Evolutionary conservation across 2,888 invertebrate species (phyloP).

Genomic region (Darwinula stevensoni): DNA sequence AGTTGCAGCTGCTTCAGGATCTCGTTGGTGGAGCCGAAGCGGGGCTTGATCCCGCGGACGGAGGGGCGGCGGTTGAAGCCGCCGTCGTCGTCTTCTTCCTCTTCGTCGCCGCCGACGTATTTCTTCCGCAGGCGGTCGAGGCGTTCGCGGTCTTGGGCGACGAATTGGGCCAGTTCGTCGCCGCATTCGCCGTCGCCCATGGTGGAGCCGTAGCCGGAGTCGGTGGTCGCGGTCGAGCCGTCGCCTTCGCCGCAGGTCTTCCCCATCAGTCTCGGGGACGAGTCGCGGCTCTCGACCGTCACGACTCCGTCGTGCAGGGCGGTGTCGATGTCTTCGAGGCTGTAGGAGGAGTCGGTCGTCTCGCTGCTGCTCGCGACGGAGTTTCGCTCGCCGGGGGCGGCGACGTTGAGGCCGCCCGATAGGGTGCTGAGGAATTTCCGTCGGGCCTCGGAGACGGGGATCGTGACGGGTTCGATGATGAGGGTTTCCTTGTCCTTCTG

Average conservation of each 20-base stretch:
- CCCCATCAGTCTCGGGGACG: slow-evolving; percentile 16
- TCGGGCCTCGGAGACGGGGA: slow-evolving; percentile 10
- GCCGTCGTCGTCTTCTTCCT: slow-evolving; percentile 41
- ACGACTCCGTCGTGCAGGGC: slow-evolving; percentile 25
- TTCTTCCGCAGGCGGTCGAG: slow-evolving; percentile 53
- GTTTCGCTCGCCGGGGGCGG: neutral
- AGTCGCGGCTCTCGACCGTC: slow-evolving; percentile 18
- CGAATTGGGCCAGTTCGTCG: slow-evolving; percentile 48
- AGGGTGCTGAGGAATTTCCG: slow-evolving; percentile 24
- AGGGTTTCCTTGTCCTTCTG: neutral
- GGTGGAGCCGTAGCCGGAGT: slow-evolving; percentile 8
- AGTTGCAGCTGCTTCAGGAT: slow-evolving; percentile 51
- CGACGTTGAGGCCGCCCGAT: slow-evolving; percentile 27
- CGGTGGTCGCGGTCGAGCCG: slow-evolving; percentile 1
- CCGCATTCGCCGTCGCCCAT: slow-evolving; percentile 9
- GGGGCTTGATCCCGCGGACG: slow-evolving; percentile 62
- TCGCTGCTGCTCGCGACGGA: neutral
- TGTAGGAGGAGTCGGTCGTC: slow-evolving; percentile 18
- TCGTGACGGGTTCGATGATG: too few relatives aligned
- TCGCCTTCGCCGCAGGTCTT: neutral
- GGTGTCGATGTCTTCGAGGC: slow-evolving; percentile 13
- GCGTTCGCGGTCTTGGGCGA: slow-evolving; percentile 48
- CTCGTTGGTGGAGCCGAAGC: slow-evolving; percentile 42
- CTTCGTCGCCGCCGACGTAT: slow-evolving; percentile 15
- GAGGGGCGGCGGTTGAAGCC: slow-evolving; percentile 67